Conservation (phyloP, 2,113 vertebrate genomes). For the Microtus ochrogaster region DNA sequence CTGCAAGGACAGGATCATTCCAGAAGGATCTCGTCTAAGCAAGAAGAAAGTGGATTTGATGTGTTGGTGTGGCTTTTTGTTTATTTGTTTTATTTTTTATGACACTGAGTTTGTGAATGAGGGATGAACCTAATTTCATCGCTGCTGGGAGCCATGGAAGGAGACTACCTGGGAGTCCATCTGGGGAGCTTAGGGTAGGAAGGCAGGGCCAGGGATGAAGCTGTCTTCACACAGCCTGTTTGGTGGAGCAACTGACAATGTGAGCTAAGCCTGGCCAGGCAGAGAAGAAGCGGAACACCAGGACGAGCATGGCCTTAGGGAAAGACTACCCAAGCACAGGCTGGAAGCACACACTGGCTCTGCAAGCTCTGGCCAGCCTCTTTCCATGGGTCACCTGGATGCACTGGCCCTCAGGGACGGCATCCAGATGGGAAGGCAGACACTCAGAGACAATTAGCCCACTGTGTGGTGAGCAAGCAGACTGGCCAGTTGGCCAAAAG, state of each 20-base stretch:
- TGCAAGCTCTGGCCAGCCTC: neutral
- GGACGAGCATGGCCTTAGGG: neutral
- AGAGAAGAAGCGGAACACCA: neutral
- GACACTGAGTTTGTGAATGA: neutral
- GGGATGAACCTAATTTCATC: constrained; percentile 18
- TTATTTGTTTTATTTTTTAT: neutral
- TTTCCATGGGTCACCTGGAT: neutral
- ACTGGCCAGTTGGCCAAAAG: neutral
- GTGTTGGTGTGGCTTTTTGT: constrained; percentile 68
- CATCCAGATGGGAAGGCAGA: neutral
- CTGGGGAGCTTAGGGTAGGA: neutral
- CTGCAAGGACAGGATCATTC: neutral
- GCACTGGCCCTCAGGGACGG: neutral
- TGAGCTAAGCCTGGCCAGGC: neutral
- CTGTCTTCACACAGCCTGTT: neutral
- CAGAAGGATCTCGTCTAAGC: constrained; percentile 56
- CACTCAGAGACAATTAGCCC: neutral
- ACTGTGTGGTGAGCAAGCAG: neutral
- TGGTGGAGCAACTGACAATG: neutral
- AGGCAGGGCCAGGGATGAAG: neutral
- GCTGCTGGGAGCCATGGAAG: neutral
- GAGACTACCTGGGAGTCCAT: neutral
- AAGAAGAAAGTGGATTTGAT: constrained; percentile 78
- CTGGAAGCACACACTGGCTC: neutral
- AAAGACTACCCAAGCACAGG: neutral